Evolutionary conservation across 2,888 invertebrate species (phyloP), one percentile per base, ranked within the genome.

Genomic region (Tetragnatha montana): DNA sequence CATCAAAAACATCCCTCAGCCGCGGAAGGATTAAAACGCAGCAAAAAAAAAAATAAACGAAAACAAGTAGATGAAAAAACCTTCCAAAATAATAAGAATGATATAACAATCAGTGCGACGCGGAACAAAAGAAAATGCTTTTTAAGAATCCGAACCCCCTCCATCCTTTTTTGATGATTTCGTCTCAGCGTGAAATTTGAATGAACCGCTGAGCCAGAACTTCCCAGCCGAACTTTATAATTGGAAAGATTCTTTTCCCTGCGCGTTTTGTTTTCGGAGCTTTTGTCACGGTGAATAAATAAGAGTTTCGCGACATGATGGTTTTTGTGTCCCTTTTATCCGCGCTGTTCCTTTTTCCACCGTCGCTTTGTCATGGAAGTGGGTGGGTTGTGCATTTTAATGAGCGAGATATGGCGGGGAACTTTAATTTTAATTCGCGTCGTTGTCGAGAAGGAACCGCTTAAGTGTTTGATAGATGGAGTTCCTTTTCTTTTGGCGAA

Each of bases 171-270:
- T 82, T 88, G 81, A 88, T 78, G 81, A 82, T 88, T 88, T 87
- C 81, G 82, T 88, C 87, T 78, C 87, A 82, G 87, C 87, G 87
- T 88, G 87, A 88, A 88, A 88, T 88, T 88, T 88, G 87, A 88
- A 88, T 88, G 87, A 88, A 88, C 82, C 75, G 87, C 81, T 71
- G 70, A 81, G 81, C 73, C 14, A 82, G 78, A 88, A 81, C 78
- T 88, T 85, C 78, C 75, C 69, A 19, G 10, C 47, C 21, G 35
- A 81, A 82, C 76, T 74, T 60, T 76, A 88, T 88, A 88, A 88
- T 88, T 88, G 87, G 87, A 82, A 70, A 51, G 78, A 78, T 82
- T 88, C 73, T 22, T 82, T 76, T 71, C 19, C 51, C 17, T 49
- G 49, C 70, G 69, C 70, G 51, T 73, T 75, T 75, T 86, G 60